Evolutionary conservation across 30 jellyfish, hydroid and myxozoan genomes (phyloP), one percentile per base, ranked within the genome.

Genomic region (Nemopilema nomurai): DNA sequence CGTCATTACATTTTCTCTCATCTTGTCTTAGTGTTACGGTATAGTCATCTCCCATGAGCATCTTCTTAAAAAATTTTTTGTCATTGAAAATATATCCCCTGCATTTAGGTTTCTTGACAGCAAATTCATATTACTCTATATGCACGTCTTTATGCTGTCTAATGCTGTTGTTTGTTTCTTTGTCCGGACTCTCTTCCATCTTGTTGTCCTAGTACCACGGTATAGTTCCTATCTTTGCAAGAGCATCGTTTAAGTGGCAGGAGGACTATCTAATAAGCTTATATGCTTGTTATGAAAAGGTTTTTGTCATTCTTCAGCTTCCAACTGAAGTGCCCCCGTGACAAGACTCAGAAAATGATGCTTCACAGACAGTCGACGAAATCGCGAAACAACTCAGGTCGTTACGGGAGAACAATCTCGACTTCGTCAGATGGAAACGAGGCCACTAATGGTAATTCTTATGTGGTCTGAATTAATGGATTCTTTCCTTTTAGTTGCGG

Each of bases 361-460:
- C 26, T 82, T 41, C 66, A 64, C 51, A 67, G 62, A 53, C 86
- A 70, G 29, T 49, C 62, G 27, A 25, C 76, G 27, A 81, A 69
- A 53, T 68, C 63, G 27, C 30, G 79, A 41, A 23, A 76, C 19
- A 29, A 18, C 1, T 82, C 91, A 68, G 25, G 76, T 82, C 70
- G 91, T 50, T 72, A 82, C 21, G 49, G 77, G 79, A 62, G 95
- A 52, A 86, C 95, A 22, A 52, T 86, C 1, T 86, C 95, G 29
- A 74, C 70, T 41, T 86, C 95, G 19, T 86, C 95, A 8, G 95
- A 86, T 86, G 95, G 95, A 24, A 69, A 49, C 65, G 95, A 86
- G 0, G 41, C 49, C 18, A 18, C 69, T 28, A 82, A 82, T 62
- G 91, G 91, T 82, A 82, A 41, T 27, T 27, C 3, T 49, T 27